Base-by-base conservation (phyloP, 2,113 vertebrate genomes). In the Aythya baeri region DNA sequence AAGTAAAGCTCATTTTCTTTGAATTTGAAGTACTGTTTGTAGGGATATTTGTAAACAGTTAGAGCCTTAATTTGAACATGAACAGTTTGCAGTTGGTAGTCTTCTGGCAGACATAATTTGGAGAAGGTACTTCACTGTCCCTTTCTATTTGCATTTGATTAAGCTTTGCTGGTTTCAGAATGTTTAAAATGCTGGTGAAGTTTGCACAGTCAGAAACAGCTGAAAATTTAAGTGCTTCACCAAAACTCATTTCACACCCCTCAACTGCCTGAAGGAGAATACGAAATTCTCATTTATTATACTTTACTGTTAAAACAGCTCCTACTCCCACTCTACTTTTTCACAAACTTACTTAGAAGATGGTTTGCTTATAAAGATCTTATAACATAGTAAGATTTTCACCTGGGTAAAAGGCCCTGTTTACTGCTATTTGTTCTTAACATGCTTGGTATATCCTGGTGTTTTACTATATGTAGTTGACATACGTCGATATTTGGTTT, bases 201-300 rank as follows among this genome's bases (percentile, higher is more conserved):
- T 83, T 38, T 80, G n/a, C 62, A 32, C n/a, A 80, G 71, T 63
- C 49, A 86, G 55, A 46, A 89, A 75, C 16, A 90, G 62, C 15
- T 93, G 79, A 91, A 91, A 89, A 65, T 79, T 16, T 55, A 76
- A 76, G 67, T 76, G 36, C 59, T 92, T 90, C 59, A 76, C 41
- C 78, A 78, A 89, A 96, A 86, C 26, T 79, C 86, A 66, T 34
- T 89, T 43, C 52, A 88, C 26, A 83, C 13, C 31, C 34, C 43
- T 89, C 83, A 61, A 62, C 4, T 86, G 62, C 66, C 67, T 93
- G 70, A 61, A 81, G 58, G 41, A 87, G 27, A 41, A 14, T 43
- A 11, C 82, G 86, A 31, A 94, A 55, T 88, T 83, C 70, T 88
- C 49, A 75, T 84, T 88, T 84, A 75, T 87, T 88, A 79, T 36